These are phyloP conservation scores for Aepyceros melampus DNA, from an alignment of 2,113 vertebrate genomes.

Conservation along the genomic window DNA sequence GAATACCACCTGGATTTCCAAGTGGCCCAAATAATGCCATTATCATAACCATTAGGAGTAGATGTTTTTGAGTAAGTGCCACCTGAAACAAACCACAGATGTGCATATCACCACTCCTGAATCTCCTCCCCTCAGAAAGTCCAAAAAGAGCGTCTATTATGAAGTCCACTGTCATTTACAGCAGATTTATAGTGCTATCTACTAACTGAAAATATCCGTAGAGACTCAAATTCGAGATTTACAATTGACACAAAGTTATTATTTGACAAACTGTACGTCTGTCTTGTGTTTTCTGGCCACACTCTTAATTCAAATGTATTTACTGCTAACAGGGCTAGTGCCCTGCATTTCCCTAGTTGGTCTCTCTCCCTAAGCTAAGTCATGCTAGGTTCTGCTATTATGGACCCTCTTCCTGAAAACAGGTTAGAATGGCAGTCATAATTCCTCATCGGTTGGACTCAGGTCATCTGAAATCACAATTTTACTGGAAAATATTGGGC, in stretches of 20 bases:
- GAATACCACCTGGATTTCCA: slow-evolving; percentile 96
- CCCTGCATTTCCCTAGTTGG: neutral
- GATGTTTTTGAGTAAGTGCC: slow-evolving; percentile 88
- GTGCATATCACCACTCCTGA: neutral
- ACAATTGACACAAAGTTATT: neutral
- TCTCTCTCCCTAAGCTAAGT: neutral
- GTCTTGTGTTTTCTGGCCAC: neutral
- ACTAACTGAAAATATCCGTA: neutral
- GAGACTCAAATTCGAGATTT: neutral
- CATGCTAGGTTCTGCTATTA: neutral
- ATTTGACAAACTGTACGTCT: neutral
- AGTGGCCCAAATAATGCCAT: slow-evolving; percentile 95
- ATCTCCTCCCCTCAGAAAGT: neutral
- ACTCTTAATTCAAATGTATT: neutral
- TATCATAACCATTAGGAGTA: slow-evolving; percentile 85
- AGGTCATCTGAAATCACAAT: neutral
- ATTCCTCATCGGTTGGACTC: neutral
- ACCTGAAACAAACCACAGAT: slow-evolving; percentile 77
- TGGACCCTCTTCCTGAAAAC: neutral
- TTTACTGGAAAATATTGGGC: neutral
- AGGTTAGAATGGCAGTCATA: neutral
- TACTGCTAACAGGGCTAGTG: neutral
- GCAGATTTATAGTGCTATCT: neutral
- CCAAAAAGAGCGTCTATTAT: neutral
- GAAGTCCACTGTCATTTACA: neutral